Conservation (phyloP, 2,797 vertebrate species). For the Cyprinodon diabolis region DNA sequence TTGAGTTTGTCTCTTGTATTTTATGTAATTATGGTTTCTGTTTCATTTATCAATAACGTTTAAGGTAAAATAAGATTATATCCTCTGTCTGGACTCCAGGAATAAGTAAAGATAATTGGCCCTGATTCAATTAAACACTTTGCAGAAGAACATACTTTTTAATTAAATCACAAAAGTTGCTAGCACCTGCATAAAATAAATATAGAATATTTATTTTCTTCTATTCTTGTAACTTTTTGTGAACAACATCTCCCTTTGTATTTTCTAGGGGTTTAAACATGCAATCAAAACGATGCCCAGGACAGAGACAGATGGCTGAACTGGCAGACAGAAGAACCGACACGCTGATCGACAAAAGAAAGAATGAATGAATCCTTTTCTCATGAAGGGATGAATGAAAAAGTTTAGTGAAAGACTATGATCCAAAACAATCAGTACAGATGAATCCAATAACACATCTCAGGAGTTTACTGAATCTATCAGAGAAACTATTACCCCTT, state of each 20-base stretch:
- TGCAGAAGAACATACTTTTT: background rate
- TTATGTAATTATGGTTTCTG: background rate
- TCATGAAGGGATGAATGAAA: background rate
- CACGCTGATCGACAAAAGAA: too few relatives aligned
- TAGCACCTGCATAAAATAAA: background rate
- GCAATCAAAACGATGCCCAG: background rate
- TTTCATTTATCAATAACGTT: background rate
- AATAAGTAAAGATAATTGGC: background rate
- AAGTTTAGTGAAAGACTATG: background rate
- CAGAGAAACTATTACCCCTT: conserved; percentile 17
- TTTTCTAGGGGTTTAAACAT: background rate
- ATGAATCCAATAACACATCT: background rate
- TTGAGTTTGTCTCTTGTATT: background rate
- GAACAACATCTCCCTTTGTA: background rate
- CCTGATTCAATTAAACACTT: background rate
- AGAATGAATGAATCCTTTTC: too few relatives aligned
- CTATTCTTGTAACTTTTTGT: background rate
- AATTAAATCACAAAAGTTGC: background rate
- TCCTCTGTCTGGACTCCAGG: background rate
- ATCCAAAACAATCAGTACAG: background rate
- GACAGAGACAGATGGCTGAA: too few relatives aligned
- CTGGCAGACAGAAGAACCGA: too few relatives aligned
- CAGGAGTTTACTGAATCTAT: background rate
- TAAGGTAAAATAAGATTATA: background rate
- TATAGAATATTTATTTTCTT: too few relatives aligned